Evolutionary conservation across 1,140 invertebrate genomes (phyloP).

Genomic region (Caenorhabditis inopinata): DNA sequence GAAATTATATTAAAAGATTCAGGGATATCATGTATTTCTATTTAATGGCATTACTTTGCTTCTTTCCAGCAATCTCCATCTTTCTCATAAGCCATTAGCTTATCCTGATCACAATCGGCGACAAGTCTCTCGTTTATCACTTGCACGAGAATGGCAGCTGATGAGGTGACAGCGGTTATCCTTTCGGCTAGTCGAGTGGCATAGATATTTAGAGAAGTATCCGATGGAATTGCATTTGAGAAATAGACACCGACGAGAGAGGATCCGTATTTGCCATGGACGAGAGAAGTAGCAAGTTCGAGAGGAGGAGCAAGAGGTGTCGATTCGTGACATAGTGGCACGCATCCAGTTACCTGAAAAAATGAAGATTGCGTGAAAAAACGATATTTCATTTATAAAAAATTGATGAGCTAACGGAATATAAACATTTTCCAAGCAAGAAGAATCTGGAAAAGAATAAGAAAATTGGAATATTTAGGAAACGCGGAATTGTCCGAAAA

Average conservation of each 20-base stretch:
- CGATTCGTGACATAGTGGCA: slow-evolving; percentile 37
- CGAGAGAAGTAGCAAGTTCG: slow-evolving; percentile 31
- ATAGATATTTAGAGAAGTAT: slow-evolving; percentile 15
- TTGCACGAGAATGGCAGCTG: slow-evolving; percentile 27
- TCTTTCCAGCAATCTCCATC: slow-evolving; percentile 42
- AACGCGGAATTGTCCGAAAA: too few species aligned
- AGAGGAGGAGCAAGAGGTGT: slow-evolving; percentile 37
- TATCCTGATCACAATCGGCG: slow-evolving; percentile 14
- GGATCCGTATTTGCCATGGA: not conserved
- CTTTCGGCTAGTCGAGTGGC: slow-evolving; percentile 36
- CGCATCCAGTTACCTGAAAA: slow-evolving; percentile 36
- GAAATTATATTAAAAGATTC: not conserved
- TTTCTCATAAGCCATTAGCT: slow-evolving; percentile 12
- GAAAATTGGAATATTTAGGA: too few species aligned
- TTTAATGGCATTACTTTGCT: slow-evolving; percentile 20
- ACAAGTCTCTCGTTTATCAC: slow-evolving; percentile 28
- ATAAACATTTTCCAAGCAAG: too few species aligned
- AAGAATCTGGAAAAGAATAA: too few species aligned
- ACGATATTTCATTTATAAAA: too few species aligned
- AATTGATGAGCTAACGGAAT: too few species aligned
- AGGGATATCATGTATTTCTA: not conserved
- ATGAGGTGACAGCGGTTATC: not conserved
- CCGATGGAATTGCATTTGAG: slow-evolving; percentile 17
- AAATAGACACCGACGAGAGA: slow-evolving; percentile 37
- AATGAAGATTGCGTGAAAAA: too few species aligned